Evolutionary conservation across 2,113 vertebrate species (phyloP), one percentile per base, ranked within the genome.

Genomic region (Dermatemys mawii): DNA sequence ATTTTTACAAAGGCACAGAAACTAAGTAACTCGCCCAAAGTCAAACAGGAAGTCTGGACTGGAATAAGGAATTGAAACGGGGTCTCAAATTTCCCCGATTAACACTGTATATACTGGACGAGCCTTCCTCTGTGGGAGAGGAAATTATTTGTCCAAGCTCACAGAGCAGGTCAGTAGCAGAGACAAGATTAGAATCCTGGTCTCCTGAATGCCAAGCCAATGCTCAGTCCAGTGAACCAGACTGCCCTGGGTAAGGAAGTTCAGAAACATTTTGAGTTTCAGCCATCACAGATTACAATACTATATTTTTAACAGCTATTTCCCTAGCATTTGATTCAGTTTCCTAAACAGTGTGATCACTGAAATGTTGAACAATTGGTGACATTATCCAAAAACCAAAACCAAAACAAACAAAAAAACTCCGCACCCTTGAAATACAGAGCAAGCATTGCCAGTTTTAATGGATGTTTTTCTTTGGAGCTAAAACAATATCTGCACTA

Each of bases 291-390:
- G 27, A 10, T 63, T 63, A 6, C 27, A 63, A 16, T 63, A 12
- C 63, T 35, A 67, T 67, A 32, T 35, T 67, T 67, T 55, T 24
- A 67, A n/a, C 35, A 67, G 63, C 17, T 67, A 67, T 67, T 22
- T 70, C n/a, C n/a, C 35, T 21, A 70, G 21, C 67, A 38, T 67
- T 19, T 38, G 67, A 38, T 70, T 38, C n/a, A 9, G n/a, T 70
- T 70, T 38, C n/a, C 67, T 38, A 70, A 70, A 60, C 5, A 7
- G 32, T 60, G 29, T 26, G 6, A 38, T 38, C 54, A 60, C 48
- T 67, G 48, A 78, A 48, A 87, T 0, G 0, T 46, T 12, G 82
- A 50, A n/a, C 46, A 83, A 24, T 5, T 1, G 1, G 49, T 87
- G 73, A 21, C 41, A 75, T 49, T 55, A 27, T 54, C 54, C 13